Evolutionary conservation across 2,797 vertebrate genomes (phyloP).

Genomic region (Alauda arvensis): DNA sequence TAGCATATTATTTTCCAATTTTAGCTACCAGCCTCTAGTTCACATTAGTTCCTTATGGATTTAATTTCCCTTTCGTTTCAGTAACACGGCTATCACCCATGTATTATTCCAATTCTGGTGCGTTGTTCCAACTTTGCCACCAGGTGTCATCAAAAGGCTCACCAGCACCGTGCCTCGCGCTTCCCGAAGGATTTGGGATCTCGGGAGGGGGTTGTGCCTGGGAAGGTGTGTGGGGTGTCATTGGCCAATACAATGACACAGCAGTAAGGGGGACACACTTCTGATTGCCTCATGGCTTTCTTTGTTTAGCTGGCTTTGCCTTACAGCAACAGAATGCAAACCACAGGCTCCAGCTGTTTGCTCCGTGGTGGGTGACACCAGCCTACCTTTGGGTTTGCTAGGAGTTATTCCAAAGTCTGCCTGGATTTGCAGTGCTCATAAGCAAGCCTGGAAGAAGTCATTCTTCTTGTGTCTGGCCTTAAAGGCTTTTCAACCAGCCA

Average conservation of each 20-base stretch:
- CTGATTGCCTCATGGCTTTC: background rate
- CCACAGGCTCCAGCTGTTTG: background rate
- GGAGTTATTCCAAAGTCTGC: background rate
- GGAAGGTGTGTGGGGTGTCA: background rate
- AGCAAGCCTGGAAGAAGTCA: background rate
- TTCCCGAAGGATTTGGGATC: background rate
- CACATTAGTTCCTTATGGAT: background rate
- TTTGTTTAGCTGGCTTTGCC: background rate
- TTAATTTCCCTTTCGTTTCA: background rate
- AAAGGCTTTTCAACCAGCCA: background rate
- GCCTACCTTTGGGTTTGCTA: background rate
- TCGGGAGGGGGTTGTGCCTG: rapidly evolving
- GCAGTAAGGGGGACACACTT: background rate
- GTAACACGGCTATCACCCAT: rapidly evolving
- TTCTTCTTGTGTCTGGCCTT: background rate
- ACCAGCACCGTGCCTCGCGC: rapidly evolving
- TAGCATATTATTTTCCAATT: background rate
- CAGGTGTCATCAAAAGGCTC: conserved; percentile 27
- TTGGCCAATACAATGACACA: background rate
- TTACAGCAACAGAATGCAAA: background rate
- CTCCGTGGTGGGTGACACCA: background rate
- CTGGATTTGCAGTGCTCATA: background rate
- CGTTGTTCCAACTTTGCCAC: background rate
- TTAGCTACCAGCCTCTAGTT: background rate
- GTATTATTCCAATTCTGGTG: rapidly evolving